Evolutionary conservation across 2,113 vertebrate genomes (phyloP), one percentile per base, ranked within the genome.

Genomic region (Muscicapa adusta): DNA sequence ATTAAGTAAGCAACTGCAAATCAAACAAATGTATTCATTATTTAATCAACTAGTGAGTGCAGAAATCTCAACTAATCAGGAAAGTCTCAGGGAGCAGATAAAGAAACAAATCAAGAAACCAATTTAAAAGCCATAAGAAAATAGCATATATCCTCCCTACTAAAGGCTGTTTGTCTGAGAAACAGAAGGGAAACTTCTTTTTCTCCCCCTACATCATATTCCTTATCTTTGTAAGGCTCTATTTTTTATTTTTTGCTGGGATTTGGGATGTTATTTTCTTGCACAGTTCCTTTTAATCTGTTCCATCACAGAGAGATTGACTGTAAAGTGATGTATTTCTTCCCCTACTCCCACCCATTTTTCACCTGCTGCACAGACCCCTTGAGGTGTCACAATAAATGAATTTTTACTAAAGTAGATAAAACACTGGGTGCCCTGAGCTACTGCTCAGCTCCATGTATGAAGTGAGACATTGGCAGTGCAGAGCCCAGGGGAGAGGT

Each of bases 1-100:
- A 97, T 97, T 97, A 97, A 96, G 97, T 96, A 97, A 97, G 97
- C 96, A 97, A 97, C 91, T 93, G 96, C 94, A 97, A 97, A 97
- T 97, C 97, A 97, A 97, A 97, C 95, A 97, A 97, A 97, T 97
- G 96, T 97, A 97, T 97, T 97, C 96, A 97, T 97, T 97, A 97
- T 97, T 97, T 97, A 97, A 97, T 97, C 96, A 97, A 95, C 94
- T 95, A 82, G 94, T 79, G 91, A 96, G 96, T 93, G 80, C 75
- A 96, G 96, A 96, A 97, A 97, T 97, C 96, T 97, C 96, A 96
- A 95, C 95, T 97, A 96, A 97, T 97, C 97, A 97, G 94, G 88
- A 94, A 96, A 97, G 96, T 95, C 96, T 97, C 58, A 1, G 75
- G 60, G 93, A 97, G 16, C 51, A 97, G 96, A 96, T 96, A 97